phyloP scores from a whole-genome alignment of 2,888 invertebrate species.

The Thecophora atra region DNA sequence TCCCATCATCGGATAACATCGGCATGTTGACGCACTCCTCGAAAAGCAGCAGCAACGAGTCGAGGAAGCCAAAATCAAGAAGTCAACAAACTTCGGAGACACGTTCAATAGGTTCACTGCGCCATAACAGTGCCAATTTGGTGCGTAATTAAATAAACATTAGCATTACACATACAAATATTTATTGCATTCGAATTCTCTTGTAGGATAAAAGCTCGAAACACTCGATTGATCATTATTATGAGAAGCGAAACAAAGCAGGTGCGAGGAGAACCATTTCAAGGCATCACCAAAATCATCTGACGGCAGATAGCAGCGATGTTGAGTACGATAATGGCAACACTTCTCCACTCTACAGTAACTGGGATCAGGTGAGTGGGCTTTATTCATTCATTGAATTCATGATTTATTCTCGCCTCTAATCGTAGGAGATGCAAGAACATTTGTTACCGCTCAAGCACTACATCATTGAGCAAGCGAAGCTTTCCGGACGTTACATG shows the following conservation, averaged over 20 bases:
- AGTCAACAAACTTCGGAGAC: constrained; percentile 44
- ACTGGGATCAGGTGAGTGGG: constrained; percentile 71
- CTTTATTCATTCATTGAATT: too few species aligned
- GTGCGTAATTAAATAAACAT: too few species aligned
- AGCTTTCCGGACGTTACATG: constrained; percentile 73
- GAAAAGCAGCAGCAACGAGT: constrained; percentile 60
- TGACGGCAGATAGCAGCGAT: constrained; percentile 61
- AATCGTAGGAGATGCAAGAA: constrained; percentile 70
- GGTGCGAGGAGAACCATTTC: constrained; percentile 48
- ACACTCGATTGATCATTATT: constrained; percentile 50
- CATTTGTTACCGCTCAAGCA: constrained; percentile 86
- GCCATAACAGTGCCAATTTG: constrained; percentile 56
- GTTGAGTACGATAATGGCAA: constrained; percentile 72
- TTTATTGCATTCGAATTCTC: background rate
- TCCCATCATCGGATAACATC: constrained; percentile 56
- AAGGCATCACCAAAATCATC: constrained; percentile 48
- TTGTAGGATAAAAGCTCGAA: constrained; percentile 53
- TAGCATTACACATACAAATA: background rate
- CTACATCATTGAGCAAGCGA: constrained; percentile 87
- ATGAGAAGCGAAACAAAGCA: constrained; percentile 50
- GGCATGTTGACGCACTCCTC: constrained; percentile 60
- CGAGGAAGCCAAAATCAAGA: constrained; percentile 47
- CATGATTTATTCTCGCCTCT: too few species aligned
- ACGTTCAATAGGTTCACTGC: constrained; percentile 50
- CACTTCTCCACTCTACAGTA: constrained; percentile 75